These are phyloP conservation scores for Galeopterus variegatus DNA, from an alignment of 2,113 vertebrate species.

Conservation along the genomic window DNA sequence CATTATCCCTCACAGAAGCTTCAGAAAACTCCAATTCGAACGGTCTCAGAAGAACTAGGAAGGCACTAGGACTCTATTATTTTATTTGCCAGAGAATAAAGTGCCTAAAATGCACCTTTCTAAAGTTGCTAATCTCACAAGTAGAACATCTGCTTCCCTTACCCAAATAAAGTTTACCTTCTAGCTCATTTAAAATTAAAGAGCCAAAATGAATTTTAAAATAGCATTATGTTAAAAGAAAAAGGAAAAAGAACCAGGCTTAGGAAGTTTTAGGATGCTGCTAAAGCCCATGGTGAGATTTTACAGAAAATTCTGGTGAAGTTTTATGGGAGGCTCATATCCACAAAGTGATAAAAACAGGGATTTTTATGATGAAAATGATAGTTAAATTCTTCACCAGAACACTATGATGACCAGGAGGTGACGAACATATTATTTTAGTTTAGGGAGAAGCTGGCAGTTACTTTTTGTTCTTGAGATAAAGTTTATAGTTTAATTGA, in stretches of 20 bases:
- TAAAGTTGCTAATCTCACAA: not conserved
- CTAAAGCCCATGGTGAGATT: conserved; percentile 62
- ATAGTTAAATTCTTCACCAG: conserved; percentile 78
- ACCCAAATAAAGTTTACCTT: not conserved
- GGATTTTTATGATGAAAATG: conserved; percentile 77
- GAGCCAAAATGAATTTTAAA: not conserved
- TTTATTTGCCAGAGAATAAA: not conserved
- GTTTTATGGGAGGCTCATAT: conserved; percentile 59
- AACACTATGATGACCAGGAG: conserved; percentile 66
- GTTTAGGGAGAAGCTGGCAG: conserved; percentile 73
- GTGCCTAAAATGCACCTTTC: not conserved
- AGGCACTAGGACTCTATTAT: not conserved
- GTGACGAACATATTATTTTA: conserved; percentile 81
- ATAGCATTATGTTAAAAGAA: not conserved
- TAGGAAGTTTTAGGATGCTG: not conserved
- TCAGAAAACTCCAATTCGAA: not conserved
- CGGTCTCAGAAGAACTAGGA: not conserved
- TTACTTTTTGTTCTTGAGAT: conserved; percentile 77
- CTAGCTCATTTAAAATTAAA: conserved; percentile 7
- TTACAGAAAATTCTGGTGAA: conserved; percentile 72
- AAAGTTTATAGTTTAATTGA: conserved; percentile 79
- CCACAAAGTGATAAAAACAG: conserved; percentile 53
- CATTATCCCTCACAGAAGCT: not conserved
- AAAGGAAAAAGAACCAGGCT: no score
- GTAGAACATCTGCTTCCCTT: not conserved